Evolutionary conservation across 2,888 invertebrate genomes (phyloP), one percentile per base, ranked within the genome.

Genomic region (Ptilodon capucinus): DNA sequence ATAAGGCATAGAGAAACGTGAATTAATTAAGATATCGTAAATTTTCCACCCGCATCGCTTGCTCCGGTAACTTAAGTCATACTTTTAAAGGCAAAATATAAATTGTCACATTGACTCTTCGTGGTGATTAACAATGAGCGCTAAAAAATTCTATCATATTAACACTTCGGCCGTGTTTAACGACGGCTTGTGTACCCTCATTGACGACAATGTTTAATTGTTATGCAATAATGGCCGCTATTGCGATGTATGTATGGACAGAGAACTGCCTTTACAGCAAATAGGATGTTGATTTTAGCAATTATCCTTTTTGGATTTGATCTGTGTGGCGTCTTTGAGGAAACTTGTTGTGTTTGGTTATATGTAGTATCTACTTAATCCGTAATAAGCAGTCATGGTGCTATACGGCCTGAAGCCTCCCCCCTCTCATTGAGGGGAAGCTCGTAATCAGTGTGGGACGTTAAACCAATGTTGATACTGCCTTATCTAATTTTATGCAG

Each of bases 41-140:
- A 28, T 28, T 1, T 8, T 2, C 5, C 2, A 7, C 19, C 13
- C 2, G 19, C 14, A 35, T 14, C 65, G 63, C 71, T 58, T 39
- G 42, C 54, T 45, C 55, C 55, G 21, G 0, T 48, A 35, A 48
- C 52, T 52, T 46, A 47, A 41, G 21, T 49, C 60, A 18, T 48
- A 44, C 32, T 46, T 48, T 23, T 16, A 39, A 52, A 50, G 44
- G 42, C 50, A 66, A 66, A 69, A 62, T 64, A 61, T 69, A 74
- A 76, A 68, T 66, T 71, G 70, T 67, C 73, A 65, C 64, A 71
- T 79, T 78, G 73, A 57, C 71, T 65, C 51, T 63, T 79, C 78
- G 79, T 74, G 75, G 68, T 74, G 59, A 76, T 81, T 79, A 78
- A 79, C 79, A 80, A 81, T 69, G 60, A 65, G 40, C 54, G 68